Percentiles rank a stretch among this genome's conserved stretches.
phyloP scores from a whole-genome alignment of 2,113 vertebrate species.

The Paralichthys olivaceus region DNA sequence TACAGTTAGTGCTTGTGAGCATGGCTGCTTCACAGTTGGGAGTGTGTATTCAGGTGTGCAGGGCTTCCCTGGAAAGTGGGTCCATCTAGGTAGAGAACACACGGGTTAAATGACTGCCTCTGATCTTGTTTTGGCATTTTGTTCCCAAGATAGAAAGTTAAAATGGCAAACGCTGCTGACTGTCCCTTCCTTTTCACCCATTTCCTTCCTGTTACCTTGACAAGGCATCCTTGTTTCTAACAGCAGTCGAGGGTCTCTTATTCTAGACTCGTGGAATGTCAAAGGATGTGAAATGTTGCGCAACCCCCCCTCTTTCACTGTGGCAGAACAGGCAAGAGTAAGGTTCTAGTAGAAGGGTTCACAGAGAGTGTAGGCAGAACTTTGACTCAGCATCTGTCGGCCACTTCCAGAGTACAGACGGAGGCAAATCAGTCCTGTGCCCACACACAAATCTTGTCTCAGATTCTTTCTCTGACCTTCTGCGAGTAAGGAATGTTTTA shows the following conservation, averaged over 20 bases:
- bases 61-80: background rate
- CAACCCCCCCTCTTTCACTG: conserved; percentile 51
- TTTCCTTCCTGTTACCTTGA: conserved; percentile 61
- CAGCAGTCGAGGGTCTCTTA: conserved; percentile 49
- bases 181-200: conserved; percentile 1
- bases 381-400: conserved; percentile 53
- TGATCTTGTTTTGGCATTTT: background rate
- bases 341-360: conserved; percentile 48
- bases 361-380: conserved; percentile 38
- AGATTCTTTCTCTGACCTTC: conserved; percentile 28
- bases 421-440: conserved; percentile 21
- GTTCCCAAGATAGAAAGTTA: conserved; percentile 12
- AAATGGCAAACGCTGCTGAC: background rate
- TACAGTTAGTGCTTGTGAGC: conserved; percentile 11
- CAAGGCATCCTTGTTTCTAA: conserved; percentile 56
- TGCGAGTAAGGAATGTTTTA: conserved; percentile 4
- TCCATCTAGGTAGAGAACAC: conserved; percentile 3
- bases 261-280: conserved; percentile 57
- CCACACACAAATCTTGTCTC: conserved; percentile 29
- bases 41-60: conserved; percentile 40
- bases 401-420: conserved; percentile 14
- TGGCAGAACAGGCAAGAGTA: conserved; percentile 38
- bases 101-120: background rate
- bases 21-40: background rate
- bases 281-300: conserved; percentile 65